Conservation (phyloP, 2,797 vertebrate species). For the Smutsia temminckii region DNA sequence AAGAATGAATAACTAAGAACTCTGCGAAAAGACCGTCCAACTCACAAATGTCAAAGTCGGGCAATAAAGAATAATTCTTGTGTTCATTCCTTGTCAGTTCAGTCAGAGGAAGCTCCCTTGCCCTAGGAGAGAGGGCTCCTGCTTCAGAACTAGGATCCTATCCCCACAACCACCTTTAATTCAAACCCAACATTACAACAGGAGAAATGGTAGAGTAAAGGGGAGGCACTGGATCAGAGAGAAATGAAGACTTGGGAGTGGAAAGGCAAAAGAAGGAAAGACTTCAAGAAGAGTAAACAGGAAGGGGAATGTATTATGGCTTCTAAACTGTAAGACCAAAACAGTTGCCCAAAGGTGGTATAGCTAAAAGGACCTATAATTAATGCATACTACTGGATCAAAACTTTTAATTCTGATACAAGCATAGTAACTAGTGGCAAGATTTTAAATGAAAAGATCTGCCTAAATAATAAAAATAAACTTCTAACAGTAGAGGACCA, state of each 20-base stretch:
- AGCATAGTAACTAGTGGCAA: neutral
- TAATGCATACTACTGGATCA: neutral
- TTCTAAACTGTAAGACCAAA: neutral
- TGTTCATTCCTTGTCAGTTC: neutral
- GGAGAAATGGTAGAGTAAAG: neutral
- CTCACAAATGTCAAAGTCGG: neutral
- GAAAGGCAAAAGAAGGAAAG: neutral
- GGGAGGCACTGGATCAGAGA: neutral
- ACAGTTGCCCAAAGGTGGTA: neutral
- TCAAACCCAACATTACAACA: neutral
- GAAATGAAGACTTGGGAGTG: neutral
- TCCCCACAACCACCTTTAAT: neutral
- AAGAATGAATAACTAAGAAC: neutral
- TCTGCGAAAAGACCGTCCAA: neutral
- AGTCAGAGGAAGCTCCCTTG: neutral
- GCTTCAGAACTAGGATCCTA: neutral
- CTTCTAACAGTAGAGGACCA: neutral
- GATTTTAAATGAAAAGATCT: constrained; percentile 5
- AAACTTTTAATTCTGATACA: constrained; percentile 2
- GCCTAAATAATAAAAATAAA: neutral
- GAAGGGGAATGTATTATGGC: neutral
- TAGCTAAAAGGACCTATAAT: neutral
- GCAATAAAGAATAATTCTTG: neutral
- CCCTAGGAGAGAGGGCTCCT: neutral
- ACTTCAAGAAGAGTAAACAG: neutral